Evolutionary conservation across 2,113 vertebrate genomes (phyloP), one percentile per base, ranked within the genome.

Genomic region (Sardina pilchardus): DNA sequence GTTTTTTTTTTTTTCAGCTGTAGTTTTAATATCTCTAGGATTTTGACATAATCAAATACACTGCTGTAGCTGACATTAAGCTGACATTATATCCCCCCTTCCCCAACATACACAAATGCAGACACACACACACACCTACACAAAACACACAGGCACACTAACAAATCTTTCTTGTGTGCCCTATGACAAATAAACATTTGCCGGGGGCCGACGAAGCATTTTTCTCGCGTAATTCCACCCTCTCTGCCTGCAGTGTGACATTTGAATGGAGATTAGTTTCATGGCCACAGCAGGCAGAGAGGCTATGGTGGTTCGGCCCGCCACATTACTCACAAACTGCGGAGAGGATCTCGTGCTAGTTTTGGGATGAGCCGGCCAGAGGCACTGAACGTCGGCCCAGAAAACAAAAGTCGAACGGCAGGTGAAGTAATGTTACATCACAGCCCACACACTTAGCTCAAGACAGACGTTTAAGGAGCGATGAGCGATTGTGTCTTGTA

Each of bases 241-340:
- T 85, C 82, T 83, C 17, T 63, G 84, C 6, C 53, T 81, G 53
- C 67, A 84, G 85, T 42, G 83, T 91, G 90, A 93, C 91, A 93
- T 93, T 93, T 91, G 88, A 84, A 92, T 88, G 87, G 85, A 91
- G 90, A 92, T 93, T 89, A 90, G 88, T 90, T 92, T 84, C 87
- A 88, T 92, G 91, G 87, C 85, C 89, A 88, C 88, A 0, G 53
- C 53, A 85, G 86, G 88, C 88, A 84, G 59, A 6, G 17, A 3
- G 39, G 17, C 21, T 44, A 42, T 42, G 39, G 39, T 42, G 39
- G 39, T 2, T 47, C 6, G 9, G 12, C 12, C 45, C 8, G 9
- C 1, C 6, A 47, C 45, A 47, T 9, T 9, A 47, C 21, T 59
- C 24, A 21, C 21, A 24, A 59, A 59, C 53, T 59, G 17, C 1